These are phyloP conservation scores for Petrocephalus sullivani DNA, from an alignment of 2,797 vertebrate genomes.

Conservation along the genomic window DNA sequence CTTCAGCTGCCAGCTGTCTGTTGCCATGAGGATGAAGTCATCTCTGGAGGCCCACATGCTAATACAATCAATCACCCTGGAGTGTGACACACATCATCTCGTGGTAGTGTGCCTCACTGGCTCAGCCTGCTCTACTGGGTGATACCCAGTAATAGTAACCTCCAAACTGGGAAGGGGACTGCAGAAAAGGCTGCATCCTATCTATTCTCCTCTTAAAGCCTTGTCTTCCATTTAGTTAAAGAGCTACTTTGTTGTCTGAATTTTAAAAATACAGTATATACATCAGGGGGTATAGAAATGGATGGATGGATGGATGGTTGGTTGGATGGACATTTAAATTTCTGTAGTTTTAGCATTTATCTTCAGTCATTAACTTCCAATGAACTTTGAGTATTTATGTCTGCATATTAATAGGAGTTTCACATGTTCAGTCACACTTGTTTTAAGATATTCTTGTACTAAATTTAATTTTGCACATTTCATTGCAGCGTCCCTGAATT, in stretches of 20 bases:
- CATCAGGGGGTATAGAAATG: neutral
- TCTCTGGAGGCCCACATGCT: constrained; percentile 50
- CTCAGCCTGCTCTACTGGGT: constrained; percentile 17
- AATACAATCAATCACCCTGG: constrained; percentile 55
- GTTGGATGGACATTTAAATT: neutral
- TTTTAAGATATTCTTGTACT: neutral
- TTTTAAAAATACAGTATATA: neutral
- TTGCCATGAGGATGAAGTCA: constrained; percentile 53
- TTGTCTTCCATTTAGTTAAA: neutral
- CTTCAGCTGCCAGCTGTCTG: constrained; percentile 54
- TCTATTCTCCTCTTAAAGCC: neutral
- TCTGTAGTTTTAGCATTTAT: neutral
- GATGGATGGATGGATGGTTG: neutral
- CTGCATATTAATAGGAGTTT: neutral
- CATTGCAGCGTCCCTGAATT: too few species aligned
- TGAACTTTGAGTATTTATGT: neutral
- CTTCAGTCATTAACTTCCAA: neutral
- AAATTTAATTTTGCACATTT: neutral
- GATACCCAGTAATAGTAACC: neutral
- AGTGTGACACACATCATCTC: constrained; percentile 47
- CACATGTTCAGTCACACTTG: neutral
- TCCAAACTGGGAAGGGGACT: neutral
- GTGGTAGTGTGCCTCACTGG: constrained; percentile 38
- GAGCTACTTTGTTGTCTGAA: neutral
- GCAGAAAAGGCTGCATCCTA: neutral